Base-by-base conservation (phyloP, 2,113 vertebrate species). In the Ginglymostoma cirratum region DNA sequence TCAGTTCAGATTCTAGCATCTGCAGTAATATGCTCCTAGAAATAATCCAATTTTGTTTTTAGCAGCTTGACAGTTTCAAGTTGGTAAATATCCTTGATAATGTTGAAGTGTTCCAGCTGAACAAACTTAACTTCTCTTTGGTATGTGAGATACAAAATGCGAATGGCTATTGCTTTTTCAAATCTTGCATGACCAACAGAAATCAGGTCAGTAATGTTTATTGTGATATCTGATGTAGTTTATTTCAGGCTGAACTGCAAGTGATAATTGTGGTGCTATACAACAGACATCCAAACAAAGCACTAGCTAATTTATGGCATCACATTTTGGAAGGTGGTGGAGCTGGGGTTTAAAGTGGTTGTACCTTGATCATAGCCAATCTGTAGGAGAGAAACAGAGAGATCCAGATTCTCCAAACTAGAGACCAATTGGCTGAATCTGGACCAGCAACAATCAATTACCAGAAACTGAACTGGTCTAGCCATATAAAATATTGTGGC, bases 61-160 rank as follows among this genome's bases (percentile, higher is more conserved):
- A 0, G 30, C 38, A 38, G 15, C 61, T 38, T 10, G 7, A n/a
- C 89, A 38, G 23, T 66, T 66, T 67, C n/a, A 38, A 66, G 17
- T 65, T 10, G 52, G 48, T 89, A 30, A 92, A 92, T n/a, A 30
- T 65, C 38, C 89, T 42, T 93, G 89, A 66, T 93, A 21, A 93
- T 66, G 66, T 93, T 93, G 61, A 93, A 93, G 61, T 93, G 65
- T n/a, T 93, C 89, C 61, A 93, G n/a, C 34, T 38, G 55, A 93
- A 90, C 61, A 83, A 76, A 83, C n/a, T 83, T 83, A 30, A 23
- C 52, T 61, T 61, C 24, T 48, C n/a, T 7, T 38, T 6, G 14
- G 52, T 30, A 38, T 21, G n/a, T 19, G 30, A 34, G 38, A 38
- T 61, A 38, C 89, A 92, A 66, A 21, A 92, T 38, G 34, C 0